Evolutionary conservation across 2,888 invertebrate species (phyloP).

Genomic region (Galerucella pusilla): DNA sequence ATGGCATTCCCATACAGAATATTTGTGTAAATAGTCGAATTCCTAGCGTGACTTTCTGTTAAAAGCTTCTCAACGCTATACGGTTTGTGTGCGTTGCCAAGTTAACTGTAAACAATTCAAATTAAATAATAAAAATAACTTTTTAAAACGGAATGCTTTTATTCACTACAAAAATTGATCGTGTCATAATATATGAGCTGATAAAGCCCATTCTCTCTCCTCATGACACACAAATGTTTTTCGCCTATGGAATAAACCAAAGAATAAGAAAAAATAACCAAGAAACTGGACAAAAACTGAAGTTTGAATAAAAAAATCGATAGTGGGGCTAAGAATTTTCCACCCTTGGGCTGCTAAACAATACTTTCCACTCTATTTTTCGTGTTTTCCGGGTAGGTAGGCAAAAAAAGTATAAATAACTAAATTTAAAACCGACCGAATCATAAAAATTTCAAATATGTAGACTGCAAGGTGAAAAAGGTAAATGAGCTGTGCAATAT

Average conservation of each 20-base stretch:
- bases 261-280: too few species aligned
- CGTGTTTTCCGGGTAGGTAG: too few species aligned
- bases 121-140: neutral
- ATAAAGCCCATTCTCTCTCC: too few species aligned
- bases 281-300: too few species aligned
- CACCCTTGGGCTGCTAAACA: neutral
- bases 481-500: neutral
- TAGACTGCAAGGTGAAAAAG: neutral
- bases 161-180: too few species aligned
- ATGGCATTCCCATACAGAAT: constrained; percentile 54
- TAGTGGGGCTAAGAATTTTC: too few species aligned
- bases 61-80: constrained; percentile 42
- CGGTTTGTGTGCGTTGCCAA: constrained; percentile 29
- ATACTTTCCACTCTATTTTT: neutral
- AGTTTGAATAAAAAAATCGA: too few species aligned
- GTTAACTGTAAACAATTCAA: neutral
- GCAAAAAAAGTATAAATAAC: neutral
- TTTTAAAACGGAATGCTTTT: neutral
- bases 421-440: neutral
- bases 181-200: too few species aligned
- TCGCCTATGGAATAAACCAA: too few species aligned
- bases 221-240: too few species aligned
- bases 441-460: neutral
- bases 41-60: constrained; percentile 52
- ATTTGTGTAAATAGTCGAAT: constrained; percentile 57